Percentiles rank a stretch among this genome's conserved stretches.
phyloP scores from a whole-genome alignment of 2,113 vertebrate species.

The Ondatra zibethicus region DNA sequence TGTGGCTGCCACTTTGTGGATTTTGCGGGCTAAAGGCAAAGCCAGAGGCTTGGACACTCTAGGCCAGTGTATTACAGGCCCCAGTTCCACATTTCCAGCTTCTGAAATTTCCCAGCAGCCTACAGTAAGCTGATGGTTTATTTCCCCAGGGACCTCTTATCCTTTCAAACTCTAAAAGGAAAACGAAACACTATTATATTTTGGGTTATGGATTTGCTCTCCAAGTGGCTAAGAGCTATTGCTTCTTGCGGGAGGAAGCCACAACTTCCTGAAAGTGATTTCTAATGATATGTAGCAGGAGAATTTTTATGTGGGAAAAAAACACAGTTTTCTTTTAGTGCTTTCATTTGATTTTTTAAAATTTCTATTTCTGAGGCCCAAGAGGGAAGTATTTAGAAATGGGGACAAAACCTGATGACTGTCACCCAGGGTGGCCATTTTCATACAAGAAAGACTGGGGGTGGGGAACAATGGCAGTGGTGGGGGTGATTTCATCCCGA shows the following conservation, averaged over 20 bases:
- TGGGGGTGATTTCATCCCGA: background rate
- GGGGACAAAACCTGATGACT: background rate
- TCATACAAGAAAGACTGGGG: background rate
- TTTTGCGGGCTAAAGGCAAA: background rate
- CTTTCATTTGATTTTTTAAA: background rate
- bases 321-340: background rate
- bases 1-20: background rate
- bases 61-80: background rate
- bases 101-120: background rate
- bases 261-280: conserved; percentile 20
- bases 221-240: background rate
- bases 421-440: background rate
- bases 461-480: background rate
- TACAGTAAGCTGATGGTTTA: background rate
- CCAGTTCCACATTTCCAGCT: background rate
- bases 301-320: background rate
- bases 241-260: background rate
- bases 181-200: background rate
- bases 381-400: background rate
- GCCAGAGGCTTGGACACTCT: background rate
- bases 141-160: background rate
- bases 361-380: background rate
- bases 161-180: conserved; percentile 18
- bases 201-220: background rate
- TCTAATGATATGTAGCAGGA: background rate